Conservation (phyloP, 2,797 vertebrate species). For the Brachymystax lenok region DNA sequence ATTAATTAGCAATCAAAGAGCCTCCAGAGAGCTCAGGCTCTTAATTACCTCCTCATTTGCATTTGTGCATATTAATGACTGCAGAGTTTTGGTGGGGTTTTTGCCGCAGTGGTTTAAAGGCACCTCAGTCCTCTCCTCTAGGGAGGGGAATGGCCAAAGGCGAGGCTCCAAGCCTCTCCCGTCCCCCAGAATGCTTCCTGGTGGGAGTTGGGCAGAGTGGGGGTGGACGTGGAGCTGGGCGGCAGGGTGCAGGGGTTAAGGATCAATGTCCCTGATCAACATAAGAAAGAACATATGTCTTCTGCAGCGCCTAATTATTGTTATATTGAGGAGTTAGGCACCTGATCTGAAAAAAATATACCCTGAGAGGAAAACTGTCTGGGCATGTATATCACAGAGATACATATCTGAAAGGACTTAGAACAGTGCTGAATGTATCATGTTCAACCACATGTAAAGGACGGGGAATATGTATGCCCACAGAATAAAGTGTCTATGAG, state of each 20-base stretch:
- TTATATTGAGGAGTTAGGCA: slow-evolving; percentile 79
- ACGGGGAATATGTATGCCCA: slow-evolving; percentile 48
- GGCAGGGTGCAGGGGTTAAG: slow-evolving; percentile 63
- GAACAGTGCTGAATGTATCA: neutral
- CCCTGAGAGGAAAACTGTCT: slow-evolving; percentile 63
- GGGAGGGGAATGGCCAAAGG: slow-evolving; percentile 78
- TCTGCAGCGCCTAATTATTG: slow-evolving; percentile 74
- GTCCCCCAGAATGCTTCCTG: slow-evolving; percentile 39
- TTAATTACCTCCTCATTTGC: slow-evolving; percentile 96
- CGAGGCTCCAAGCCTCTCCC: slow-evolving; percentile 70
- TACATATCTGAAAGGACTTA: neutral
- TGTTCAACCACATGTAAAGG: neutral
- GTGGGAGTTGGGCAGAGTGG: slow-evolving; percentile 56
- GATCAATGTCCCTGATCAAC: slow-evolving; percentile 74
- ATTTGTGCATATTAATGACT: slow-evolving; percentile 97
- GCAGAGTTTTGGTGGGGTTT: slow-evolving; percentile 82
- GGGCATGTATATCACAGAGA: slow-evolving; percentile 50
- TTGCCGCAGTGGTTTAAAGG: slow-evolving; percentile 87
- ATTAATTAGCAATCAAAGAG: slow-evolving; percentile 89
- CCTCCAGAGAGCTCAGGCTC: slow-evolving; percentile 85
- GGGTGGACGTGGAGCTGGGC: slow-evolving; percentile 26
- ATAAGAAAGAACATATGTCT: slow-evolving; percentile 81
- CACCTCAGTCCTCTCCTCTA: slow-evolving; percentile 78
- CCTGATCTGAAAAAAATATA: slow-evolving; percentile 70
- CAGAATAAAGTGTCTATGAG: slow-evolving; percentile 62